phyloP scores from a whole-genome alignment of 2,113 vertebrate genomes.

The Hoplias malabaricus region DNA sequence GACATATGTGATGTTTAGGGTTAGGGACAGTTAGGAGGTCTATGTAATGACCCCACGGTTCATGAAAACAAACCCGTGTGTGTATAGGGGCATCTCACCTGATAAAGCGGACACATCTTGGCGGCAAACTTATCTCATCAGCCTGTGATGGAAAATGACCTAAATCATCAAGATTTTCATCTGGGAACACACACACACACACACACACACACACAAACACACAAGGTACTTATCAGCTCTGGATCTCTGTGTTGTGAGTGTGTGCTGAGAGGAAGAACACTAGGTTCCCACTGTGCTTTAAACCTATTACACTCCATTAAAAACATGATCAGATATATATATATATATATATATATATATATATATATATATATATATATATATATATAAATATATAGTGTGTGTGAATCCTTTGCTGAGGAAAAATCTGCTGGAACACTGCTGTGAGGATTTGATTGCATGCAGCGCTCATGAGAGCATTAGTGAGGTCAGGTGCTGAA shows the following conservation, averaged over 20 bases:
- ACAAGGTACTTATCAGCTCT: constrained; percentile 28
- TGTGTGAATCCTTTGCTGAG: constrained; percentile 8
- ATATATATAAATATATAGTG: not conserved
- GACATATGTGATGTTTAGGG: too few species aligned
- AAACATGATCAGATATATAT: not conserved
- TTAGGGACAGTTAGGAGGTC: too few species aligned
- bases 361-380: not conserved
- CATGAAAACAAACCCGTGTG: too few species aligned
- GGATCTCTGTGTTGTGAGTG: constrained; percentile 32
- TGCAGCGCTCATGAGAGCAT: too few species aligned
- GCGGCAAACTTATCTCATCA: constrained; percentile 72
- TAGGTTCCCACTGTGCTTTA: not conserved
- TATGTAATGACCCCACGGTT: too few species aligned
- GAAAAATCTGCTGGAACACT: too few species aligned
- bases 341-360: constrained; percentile 43
- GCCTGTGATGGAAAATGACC: constrained; percentile 70
- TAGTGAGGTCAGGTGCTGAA: too few species aligned
- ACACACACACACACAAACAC: constrained; percentile 29
- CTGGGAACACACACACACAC: constrained; percentile 47
- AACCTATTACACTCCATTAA: not conserved
- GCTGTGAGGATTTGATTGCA: too few species aligned
- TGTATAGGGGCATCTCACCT: constrained; percentile 44
- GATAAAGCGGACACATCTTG: constrained; percentile 71
- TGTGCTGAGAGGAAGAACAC: not conserved
- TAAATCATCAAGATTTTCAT: constrained; percentile 78